Conservation (phyloP, 2,797 vertebrate species). For the Chrysocyon brachyurus region DNA sequence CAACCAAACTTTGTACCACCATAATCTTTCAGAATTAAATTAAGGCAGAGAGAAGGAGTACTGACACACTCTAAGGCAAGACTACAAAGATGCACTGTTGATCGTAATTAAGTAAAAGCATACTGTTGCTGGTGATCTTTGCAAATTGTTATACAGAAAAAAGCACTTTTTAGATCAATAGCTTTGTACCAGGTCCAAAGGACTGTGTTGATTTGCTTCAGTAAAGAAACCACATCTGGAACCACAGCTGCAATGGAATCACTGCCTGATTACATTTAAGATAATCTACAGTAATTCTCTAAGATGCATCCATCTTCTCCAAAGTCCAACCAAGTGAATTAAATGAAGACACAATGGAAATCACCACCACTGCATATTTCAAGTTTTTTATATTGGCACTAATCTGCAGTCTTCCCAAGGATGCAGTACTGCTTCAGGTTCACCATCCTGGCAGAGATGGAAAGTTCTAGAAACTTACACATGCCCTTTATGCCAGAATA, state of each 20-base stretch:
- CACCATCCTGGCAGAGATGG: not conserved
- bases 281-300: conserved; percentile 65
- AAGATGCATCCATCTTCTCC: conserved; percentile 56
- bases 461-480: not conserved
- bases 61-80: not conserved
- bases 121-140: not conserved
- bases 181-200: not conserved
- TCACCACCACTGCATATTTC: conserved; percentile 58
- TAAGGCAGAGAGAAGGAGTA: not conserved
- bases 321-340: conserved; percentile 47
- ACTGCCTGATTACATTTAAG: conserved; percentile 69
- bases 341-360: conserved; percentile 69
- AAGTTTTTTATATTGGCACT: conserved; percentile 41
- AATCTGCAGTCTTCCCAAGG: conserved; percentile 14
- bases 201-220: conserved; percentile 41
- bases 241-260: conserved; percentile 72
- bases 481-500: not conserved
- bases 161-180: conserved; percentile 62
- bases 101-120: not conserved
- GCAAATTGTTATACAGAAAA: conserved; percentile 38
- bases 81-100: not conserved
- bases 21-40: conserved; percentile 15
- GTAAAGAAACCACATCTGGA: conserved; percentile 69
- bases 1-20: not conserved
- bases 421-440: not conserved